Base-by-base conservation (phyloP, 1,140 invertebrate genomes). In the Galleria mellonella region DNA sequence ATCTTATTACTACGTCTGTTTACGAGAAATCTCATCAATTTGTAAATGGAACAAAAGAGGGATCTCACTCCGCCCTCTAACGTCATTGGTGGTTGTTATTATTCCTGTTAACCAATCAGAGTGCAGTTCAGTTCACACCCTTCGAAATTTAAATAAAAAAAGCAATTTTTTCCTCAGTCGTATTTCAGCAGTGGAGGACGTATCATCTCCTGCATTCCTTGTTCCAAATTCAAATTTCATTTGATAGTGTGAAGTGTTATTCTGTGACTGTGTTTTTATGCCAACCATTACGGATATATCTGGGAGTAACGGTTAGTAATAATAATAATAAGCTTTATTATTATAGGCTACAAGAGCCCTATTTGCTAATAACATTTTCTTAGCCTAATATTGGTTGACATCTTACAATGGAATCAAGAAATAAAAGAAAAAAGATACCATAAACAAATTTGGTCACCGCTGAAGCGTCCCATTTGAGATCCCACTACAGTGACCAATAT, bases 271-370 rank as follows among this genome's bases (percentile, higher is more conserved):
- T 42, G 51, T 56, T 59, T 75, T 61, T 75, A 79, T 79, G 75
- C 75, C 75, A 64, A 79, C 72, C 30, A 54, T 76, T 35, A 72
- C 62, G 39, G 56, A 71, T 50, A 55, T 51, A 37, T 36, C 47
- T n/a, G 59, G 55, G 33, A 49, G 49, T 33, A 59, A 52, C 47
- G 63, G 72, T 75, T 43, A 35, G 47, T 53, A 44, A 33, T 15
- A 9, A 14, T 33, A 17, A n/a, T n/a, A n/a, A 14, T 32, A 5
- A 2, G 11, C 2, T 2, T 32, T 3, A 35, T 35, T n/a, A n/a
- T n/a, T n/a, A n/a, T n/a, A n/a, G n/a, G n/a, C n/a, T n/a, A n/a
- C n/a, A n/a, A n/a, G n/a, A n/a, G n/a, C n/a, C n/a, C n/a, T n/a
- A n/a, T n/a, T n/a, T n/a, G n/a, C n/a, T n/a, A n/a, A n/a, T n/a